A percentile compares a stretch with the other conserved stretches of the same genome.
These are phyloP conservation scores for Microchrysa polita DNA, from an alignment of 2,888 invertebrate species.

Conservation along the genomic window DNA sequence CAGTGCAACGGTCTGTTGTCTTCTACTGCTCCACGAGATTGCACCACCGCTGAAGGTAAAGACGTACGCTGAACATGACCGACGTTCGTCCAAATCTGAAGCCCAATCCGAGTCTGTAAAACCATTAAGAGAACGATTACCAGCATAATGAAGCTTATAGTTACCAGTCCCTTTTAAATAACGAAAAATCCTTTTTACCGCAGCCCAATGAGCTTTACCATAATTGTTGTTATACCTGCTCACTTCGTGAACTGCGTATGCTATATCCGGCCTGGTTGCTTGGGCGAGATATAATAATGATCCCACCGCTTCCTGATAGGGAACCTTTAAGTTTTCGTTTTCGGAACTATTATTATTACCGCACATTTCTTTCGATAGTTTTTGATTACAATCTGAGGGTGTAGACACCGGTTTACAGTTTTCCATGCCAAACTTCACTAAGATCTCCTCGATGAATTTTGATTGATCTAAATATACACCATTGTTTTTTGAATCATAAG, in stretches of 20 bases:
- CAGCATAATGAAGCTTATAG: too few relatives aligned
- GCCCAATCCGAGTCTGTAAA: constrained; percentile 26
- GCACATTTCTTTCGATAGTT: background rate
- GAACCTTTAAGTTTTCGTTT: too few relatives aligned
- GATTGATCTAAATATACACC: too few relatives aligned
- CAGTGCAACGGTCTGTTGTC: constrained; percentile 26
- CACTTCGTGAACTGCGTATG: constrained; percentile 41
- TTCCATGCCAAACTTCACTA: constrained; percentile 41
- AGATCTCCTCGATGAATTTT: too few relatives aligned
- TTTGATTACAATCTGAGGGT: constrained; percentile 30
- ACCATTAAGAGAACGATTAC: background rate
- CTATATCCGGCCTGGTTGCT: constrained; percentile 48
- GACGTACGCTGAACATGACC: constrained; percentile 41
- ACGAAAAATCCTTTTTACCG: too few relatives aligned
- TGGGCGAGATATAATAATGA: constrained; percentile 41
- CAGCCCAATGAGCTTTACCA: too few relatives aligned
- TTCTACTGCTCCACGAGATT: constrained; percentile 35
- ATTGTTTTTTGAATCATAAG: too few relatives aligned
- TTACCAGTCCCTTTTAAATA: too few relatives aligned
- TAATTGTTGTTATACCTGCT: constrained; percentile 13
- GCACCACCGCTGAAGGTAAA: constrained; percentile 9
- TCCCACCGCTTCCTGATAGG: background rate
- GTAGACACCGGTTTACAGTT: constrained; percentile 47
- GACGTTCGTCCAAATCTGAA: background rate
- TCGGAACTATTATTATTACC: too few relatives aligned